Percentiles rank a stretch among this genome's conserved stretches.
phyloP scores from a whole-genome alignment of 2,888 invertebrate genomes.

The Eupithecia tripunctaria region DNA sequence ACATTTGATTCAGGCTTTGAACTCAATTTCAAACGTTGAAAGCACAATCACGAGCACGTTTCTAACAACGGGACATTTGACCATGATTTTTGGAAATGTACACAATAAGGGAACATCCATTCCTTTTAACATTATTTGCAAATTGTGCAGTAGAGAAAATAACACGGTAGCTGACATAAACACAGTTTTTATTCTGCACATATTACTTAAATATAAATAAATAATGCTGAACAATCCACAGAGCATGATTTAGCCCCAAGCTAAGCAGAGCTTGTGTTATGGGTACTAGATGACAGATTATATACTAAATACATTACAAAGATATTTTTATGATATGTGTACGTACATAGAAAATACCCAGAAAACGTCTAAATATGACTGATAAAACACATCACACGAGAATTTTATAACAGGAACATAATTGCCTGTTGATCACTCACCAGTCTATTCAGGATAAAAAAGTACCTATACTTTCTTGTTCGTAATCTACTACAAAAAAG shows the following conservation, averaged over 20 bases:
- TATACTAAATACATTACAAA: too few species aligned
- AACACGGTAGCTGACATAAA: conserved; percentile 15
- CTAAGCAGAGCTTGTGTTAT: too few species aligned
- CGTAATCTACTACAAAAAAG: too few species aligned
- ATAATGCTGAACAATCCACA: too few species aligned
- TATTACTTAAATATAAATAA: too few species aligned
- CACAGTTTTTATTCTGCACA: not conserved
- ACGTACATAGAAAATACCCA: too few species aligned
- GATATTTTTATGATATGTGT: too few species aligned
- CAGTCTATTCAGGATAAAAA: not conserved
- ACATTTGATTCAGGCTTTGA: too few species aligned
- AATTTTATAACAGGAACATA: not conserved
- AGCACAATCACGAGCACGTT: not conserved
- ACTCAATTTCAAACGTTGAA: not conserved
- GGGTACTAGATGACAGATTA: too few species aligned
- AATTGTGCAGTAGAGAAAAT: not conserved
- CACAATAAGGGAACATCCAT: not conserved
- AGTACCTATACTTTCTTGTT: not conserved
- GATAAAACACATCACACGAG: not conserved
- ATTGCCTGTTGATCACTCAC: not conserved
- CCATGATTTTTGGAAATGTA: not conserved
- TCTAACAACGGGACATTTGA: not conserved
- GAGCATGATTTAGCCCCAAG: too few species aligned
- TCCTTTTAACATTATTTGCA: not conserved
- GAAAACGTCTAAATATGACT: too few species aligned